Evolutionary conservation across 2,888 invertebrate species (phyloP), one percentile per base, ranked within the genome.

Genomic region (Meganola albula): DNA sequence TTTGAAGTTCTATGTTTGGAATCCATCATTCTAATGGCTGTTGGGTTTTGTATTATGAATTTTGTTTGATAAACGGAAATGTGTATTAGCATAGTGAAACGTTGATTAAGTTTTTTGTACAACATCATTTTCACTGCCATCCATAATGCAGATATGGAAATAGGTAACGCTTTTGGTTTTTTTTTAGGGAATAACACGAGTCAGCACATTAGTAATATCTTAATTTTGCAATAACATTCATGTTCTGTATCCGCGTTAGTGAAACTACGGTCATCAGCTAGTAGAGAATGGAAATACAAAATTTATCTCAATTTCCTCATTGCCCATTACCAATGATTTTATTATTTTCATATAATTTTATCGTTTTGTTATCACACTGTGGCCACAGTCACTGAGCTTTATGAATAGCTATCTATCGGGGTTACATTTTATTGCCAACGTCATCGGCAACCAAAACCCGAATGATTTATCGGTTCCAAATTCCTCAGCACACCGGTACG

Each of bases 391-490:
- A 34, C 23, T 12, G 27, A 37, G 23, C 36, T 48, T 41, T 43
- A 40, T 45, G 42, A 47, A 45, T 63, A 58, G 51, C 59, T 56
- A 55, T 64, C 61, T 58, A 40, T 46, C 44, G 38, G 50, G 48
- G 11, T 38, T 44, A 49, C 30, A 49, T 54, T 49, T 42, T 58
- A 63, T 64, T 59, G 63, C 64, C 48, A 53, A 62, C 63, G 63
- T 66, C 71, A 79, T 76, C 74, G 77, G 69, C 60, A 63, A 48
- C 44, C 40, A 37, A 27, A 53, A 73, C 82, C 44, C 41, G 36
- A 53, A 73, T 83, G 82, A 85, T 84, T 83, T 79, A 84, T 80
- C 64, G 58, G 53, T 53, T 53, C 51, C 39, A 64, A 55, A 84
- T 78, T 77, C 74, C 67, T 69, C 49, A 57, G 59, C 51, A 39